A percentile compares a stretch with the other conserved stretches of the same genome.
Conservation (phyloP, 2,888 invertebrate genomes). For the Protophormia terraenovae region DNA sequence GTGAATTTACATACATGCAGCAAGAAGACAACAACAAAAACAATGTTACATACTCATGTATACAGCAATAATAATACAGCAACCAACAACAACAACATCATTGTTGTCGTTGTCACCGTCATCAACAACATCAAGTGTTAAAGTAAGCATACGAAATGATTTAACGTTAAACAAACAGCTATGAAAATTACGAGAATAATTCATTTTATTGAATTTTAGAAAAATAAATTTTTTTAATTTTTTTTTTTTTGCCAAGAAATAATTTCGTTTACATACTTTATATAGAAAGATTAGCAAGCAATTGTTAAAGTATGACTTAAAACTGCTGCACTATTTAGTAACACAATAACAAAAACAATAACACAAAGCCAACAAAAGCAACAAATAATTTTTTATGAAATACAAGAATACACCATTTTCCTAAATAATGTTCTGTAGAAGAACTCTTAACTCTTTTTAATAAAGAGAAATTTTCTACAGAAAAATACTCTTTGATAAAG, state of each 20-base stretch:
- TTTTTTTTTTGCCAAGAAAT: too few species aligned
- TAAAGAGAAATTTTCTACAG: not conserved
- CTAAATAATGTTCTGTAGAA: too few species aligned
- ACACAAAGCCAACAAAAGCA: not conserved
- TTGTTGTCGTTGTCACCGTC: not conserved
- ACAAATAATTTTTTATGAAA: not conserved
- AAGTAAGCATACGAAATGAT: too few species aligned
- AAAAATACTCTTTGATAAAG: not conserved
- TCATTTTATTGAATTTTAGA: too few species aligned
- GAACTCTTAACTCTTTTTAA: not conserved
- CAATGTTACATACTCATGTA: not conserved
- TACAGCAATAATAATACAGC: conserved; percentile 10
- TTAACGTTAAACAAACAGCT: too few species aligned
- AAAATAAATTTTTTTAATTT: too few species aligned
- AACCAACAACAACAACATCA: conserved; percentile 32
- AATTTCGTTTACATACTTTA: too few species aligned
- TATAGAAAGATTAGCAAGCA: conserved; percentile 32
- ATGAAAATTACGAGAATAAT: too few species aligned
- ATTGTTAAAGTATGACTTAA: conserved; percentile 49
- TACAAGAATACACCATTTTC: not conserved
- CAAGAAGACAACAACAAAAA: not conserved
- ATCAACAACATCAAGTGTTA: conserved; percentile 30
- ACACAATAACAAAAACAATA: not conserved
- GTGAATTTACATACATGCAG: not conserved
- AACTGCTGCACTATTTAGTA: conserved; percentile 7